Evolutionary conservation across 1,140 invertebrate genomes (phyloP).

Genomic region (Sarcophaga peregrina): DNA sequence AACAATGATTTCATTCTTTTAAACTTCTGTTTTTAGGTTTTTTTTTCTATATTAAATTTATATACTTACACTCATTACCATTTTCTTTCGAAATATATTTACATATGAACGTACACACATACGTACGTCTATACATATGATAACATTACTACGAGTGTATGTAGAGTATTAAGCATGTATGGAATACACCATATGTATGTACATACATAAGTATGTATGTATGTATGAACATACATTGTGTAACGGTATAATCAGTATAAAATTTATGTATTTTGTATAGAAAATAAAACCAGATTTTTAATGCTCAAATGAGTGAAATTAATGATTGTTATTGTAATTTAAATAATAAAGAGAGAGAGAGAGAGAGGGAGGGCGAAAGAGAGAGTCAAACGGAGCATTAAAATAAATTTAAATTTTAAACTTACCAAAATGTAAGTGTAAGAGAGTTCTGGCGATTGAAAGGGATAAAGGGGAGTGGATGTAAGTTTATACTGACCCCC

Average conservation of each 20-base stretch:
- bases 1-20: no score
- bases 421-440: no score
- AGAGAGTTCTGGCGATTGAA: no score
- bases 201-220: not conserved
- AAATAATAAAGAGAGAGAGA: not conserved
- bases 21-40: no score
- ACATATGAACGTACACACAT: no score
- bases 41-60: not conserved
- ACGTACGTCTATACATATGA: not conserved
- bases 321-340: conserved; percentile 28
- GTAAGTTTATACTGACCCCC: not conserved
- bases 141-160: not conserved
- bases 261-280: conserved; percentile 66
- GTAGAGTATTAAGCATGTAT: not conserved
- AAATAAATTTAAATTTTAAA: no score
- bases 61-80: not conserved
- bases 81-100: no score
- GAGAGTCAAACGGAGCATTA: no score
- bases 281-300: conserved; percentile 64
- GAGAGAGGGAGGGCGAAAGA: no score
- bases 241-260: conserved; percentile 58
- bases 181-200: not conserved
- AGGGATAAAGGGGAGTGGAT: not conserved
- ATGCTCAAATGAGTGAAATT: conserved; percentile 44
- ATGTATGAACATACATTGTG: conserved; percentile 45